phyloP scores from a whole-genome alignment of 2,888 invertebrate genomes.

The Abscondita cerata region DNA sequence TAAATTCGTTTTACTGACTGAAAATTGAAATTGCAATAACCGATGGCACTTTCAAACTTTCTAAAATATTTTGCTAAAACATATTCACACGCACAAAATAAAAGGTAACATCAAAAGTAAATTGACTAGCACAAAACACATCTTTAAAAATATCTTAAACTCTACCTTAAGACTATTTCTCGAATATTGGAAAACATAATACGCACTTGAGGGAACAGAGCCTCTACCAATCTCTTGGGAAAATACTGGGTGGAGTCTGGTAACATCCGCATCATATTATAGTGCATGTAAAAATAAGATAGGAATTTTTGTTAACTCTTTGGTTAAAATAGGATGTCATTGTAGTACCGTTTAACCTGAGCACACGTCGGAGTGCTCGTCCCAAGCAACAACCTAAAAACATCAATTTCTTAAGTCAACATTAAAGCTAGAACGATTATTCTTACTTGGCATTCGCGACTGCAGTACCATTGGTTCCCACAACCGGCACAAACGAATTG shows the following conservation, averaged over 20 bases:
- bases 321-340: background rate
- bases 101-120: conserved; percentile 11
- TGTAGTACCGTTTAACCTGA: conserved; percentile 65
- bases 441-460: conserved; percentile 87
- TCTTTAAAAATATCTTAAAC: background rate
- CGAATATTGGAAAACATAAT: background rate
- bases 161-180: background rate
- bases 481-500: conserved; percentile 91
- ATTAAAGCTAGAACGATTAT: conserved; percentile 7
- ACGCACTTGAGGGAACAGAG: conserved; percentile 1
- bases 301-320: background rate
- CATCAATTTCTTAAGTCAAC: conserved; percentile 33
- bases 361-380: conserved; percentile 86
- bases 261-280: background rate
- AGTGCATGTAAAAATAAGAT: background rate
- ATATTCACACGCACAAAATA: conserved; percentile 9
- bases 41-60: conserved; percentile 22
- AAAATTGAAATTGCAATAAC: conserved; percentile 15
- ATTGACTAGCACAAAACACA: conserved; percentile 8
- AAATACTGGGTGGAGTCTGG: background rate
- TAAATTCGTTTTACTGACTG: conserved; percentile 22
- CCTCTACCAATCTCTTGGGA: background rate
- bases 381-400: conserved; percentile 83
- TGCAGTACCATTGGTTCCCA: conserved; percentile 95
- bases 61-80: background rate